phyloP scores from a whole-genome alignment of 1,140 invertebrate species.

The Pseudomyrmex sp. region DNA sequence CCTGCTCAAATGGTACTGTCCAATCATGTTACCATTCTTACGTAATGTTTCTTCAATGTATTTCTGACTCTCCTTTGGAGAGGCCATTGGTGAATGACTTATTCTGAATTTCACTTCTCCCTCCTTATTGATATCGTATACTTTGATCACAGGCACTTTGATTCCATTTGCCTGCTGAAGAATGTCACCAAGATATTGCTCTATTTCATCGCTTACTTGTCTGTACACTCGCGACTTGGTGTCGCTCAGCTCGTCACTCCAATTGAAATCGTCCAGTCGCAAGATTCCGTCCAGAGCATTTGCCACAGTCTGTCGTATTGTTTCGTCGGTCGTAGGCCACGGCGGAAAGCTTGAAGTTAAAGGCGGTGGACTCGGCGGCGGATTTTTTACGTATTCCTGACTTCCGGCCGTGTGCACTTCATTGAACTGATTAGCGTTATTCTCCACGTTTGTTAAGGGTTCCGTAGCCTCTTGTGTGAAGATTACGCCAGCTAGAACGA shows the following conservation, averaged over 20 bases:
- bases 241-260: conserved; percentile 86
- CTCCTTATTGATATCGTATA: conserved; percentile 86
- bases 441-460: conserved; percentile 78
- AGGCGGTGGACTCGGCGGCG: conserved; percentile 83
- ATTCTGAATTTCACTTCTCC: conserved; percentile 81
- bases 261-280: conserved; percentile 88
- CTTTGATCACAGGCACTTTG: conserved; percentile 85
- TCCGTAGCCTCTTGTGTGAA: conserved; percentile 84
- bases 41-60: conserved; percentile 77
- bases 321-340: conserved; percentile 85
- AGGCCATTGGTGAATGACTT: conserved; percentile 76
- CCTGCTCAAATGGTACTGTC: conserved; percentile 77
- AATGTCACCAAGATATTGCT: conserved; percentile 86
- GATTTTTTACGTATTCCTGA: conserved; percentile 80
- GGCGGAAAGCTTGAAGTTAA: conserved; percentile 82
- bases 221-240: conserved; percentile 88
- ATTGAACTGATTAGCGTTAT: conserved; percentile 73
- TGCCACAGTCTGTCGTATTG: conserved; percentile 86
- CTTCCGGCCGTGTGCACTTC: conserved; percentile 78
- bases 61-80: conserved; percentile 75
- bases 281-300: conserved; percentile 89
- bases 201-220: conserved; percentile 86
- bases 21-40: conserved; percentile 75
- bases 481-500: conserved; percentile 86
- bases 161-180: conserved; percentile 62